Conservation (phyloP, 2,113 vertebrate genomes). For the Trinectes maculatus region DNA sequence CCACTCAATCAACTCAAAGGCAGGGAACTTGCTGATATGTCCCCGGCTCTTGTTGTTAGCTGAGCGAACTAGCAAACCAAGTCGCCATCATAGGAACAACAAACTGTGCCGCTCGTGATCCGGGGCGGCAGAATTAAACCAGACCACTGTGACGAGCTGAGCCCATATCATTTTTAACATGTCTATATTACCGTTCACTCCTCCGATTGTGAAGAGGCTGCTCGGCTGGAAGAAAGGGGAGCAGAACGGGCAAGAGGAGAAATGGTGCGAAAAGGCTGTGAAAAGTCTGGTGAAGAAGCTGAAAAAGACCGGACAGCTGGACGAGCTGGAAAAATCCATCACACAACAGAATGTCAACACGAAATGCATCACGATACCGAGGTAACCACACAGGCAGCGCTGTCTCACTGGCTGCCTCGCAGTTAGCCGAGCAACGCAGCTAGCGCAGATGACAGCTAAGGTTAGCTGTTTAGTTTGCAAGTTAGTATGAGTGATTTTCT, state of each 20-base stretch:
- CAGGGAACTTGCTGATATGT: slow-evolving; percentile 28
- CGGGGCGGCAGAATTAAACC: not conserved
- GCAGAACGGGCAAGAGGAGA: slow-evolving; percentile 98
- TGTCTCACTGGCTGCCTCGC: slow-evolving; percentile 4
- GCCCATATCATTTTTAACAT: slow-evolving; percentile 68
- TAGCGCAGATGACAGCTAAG: slow-evolving; percentile 27
- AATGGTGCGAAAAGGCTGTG: slow-evolving; percentile 98
- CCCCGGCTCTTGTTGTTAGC: slow-evolving; percentile 17
- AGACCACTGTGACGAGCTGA: not conserved
- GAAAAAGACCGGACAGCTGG: slow-evolving; percentile 96
- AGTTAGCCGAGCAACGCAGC: slow-evolving; percentile 34
- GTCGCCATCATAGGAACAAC: not conserved
- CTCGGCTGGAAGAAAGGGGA: slow-evolving; percentile 98
- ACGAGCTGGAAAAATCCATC: slow-evolving; percentile 97
- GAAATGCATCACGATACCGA: slow-evolving; percentile 98
- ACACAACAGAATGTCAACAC: slow-evolving; percentile 93
- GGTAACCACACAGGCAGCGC: slow-evolving; percentile 74
- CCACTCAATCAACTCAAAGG: slow-evolving; percentile 36
- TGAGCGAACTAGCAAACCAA: slow-evolving; percentile 18
- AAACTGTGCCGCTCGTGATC: not conserved
- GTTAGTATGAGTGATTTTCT: slow-evolving; percentile 28
- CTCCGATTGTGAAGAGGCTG: slow-evolving; percentile 95
- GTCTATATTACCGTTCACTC: slow-evolving; percentile 98
- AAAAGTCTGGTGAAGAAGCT: slow-evolving; percentile 98
- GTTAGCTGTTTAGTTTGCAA: slow-evolving; percentile 27